Conservation (phyloP, 2,888 invertebrate species). For the Caenorhabditis wallacei region DNA sequence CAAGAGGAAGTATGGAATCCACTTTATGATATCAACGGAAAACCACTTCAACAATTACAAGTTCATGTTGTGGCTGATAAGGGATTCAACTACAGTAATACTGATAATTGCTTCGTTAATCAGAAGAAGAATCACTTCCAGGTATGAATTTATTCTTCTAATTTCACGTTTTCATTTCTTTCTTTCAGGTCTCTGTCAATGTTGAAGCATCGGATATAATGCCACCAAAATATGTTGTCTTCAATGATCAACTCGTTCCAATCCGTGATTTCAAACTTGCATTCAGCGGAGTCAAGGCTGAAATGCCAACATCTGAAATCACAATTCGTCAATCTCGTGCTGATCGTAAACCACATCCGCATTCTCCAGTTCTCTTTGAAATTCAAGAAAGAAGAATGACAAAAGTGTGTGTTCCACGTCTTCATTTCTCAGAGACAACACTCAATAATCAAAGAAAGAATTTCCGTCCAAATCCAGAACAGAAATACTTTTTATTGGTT, state of each 20-base stretch:
- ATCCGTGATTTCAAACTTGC: constrained; percentile 94
- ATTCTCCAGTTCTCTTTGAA: constrained; percentile 79
- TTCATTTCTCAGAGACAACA: constrained; percentile 99
- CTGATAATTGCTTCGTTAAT: constrained; percentile 98
- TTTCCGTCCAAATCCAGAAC: constrained; percentile 98
- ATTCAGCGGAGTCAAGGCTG: constrained; percentile 96
- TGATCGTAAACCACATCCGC: constrained; percentile 91
- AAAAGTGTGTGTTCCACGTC: constrained; percentile 94
- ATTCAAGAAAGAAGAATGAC: constrained; percentile 88
- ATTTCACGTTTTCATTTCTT: constrained; percentile 71
- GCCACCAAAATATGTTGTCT: constrained; percentile 84
- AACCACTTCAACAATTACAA: constrained; percentile 67
- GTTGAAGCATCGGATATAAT: constrained; percentile 83
- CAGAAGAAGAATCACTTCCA: constrained; percentile 99
- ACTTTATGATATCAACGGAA: constrained; percentile 76
- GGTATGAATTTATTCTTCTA: constrained; percentile 54
- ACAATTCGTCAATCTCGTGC: constrained; percentile 98
- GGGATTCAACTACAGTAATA: constrained; percentile 97
- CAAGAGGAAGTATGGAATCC: constrained; percentile 79
- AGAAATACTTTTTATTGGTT: constrained; percentile 86
- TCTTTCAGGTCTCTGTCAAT: constrained; percentile 78
- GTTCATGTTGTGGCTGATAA: constrained; percentile 96
- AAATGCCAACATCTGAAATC: constrained; percentile 96
- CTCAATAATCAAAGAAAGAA: constrained; percentile 99
- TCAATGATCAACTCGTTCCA: constrained; percentile 89